These are phyloP conservation scores for Brachyrhaphis roseni DNA, from an alignment of 2,797 vertebrate genomes.

Conservation along the genomic window DNA sequence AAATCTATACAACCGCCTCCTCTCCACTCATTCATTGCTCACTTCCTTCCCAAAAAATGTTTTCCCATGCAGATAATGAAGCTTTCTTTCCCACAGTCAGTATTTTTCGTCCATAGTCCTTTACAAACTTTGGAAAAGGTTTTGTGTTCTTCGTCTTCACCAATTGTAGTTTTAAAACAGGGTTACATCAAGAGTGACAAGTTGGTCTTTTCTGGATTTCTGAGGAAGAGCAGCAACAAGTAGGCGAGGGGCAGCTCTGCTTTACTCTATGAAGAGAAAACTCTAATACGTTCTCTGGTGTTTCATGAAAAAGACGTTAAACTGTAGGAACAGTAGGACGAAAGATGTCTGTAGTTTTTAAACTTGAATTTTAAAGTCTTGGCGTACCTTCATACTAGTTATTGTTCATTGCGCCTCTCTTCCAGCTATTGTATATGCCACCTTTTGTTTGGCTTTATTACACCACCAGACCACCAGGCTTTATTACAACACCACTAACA, in stretches of 20 bases:
- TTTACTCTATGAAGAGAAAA: not conserved
- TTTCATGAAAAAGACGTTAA: not conserved
- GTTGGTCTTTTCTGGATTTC: not conserved
- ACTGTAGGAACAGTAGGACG: not conserved
- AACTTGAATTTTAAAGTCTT: not conserved
- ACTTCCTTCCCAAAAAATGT: slow-evolving; percentile 36
- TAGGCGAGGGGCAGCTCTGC: not conserved
- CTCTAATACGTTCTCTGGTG: not conserved
- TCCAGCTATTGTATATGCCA: not conserved
- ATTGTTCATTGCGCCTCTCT: not conserved
- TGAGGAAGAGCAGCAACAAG: not conserved
- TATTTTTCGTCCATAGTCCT: not conserved
- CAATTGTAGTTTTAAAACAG: not conserved
- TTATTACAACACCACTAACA: not conserved
- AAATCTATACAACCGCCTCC: slow-evolving; percentile 51
- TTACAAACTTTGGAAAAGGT: not conserved
- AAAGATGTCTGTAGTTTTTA: not conserved
- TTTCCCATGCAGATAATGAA: slow-evolving; percentile 53
- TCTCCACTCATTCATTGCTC: slow-evolving; percentile 40
- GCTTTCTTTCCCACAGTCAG: not conserved
- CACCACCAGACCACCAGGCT: too few relatives aligned
- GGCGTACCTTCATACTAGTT: not conserved
- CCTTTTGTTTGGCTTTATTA: not conserved
- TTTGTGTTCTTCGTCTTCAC: not conserved
- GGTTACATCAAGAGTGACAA: not conserved